These are phyloP conservation scores for Andrena bicolor DNA, from an alignment of 2,888 invertebrate species.

Conservation along the genomic window DNA sequence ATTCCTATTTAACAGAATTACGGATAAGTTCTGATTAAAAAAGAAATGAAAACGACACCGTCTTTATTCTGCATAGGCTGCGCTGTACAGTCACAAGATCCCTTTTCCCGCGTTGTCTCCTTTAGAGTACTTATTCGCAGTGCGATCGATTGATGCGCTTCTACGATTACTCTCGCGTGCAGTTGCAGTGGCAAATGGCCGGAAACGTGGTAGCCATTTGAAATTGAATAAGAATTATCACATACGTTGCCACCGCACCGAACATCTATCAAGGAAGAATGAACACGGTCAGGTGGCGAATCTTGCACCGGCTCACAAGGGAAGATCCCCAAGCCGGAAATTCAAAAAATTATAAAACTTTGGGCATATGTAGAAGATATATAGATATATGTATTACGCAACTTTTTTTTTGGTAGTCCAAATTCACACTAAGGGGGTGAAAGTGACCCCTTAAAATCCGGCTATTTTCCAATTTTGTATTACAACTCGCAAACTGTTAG, in stretches of 20 bases:
- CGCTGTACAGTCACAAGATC: too few relatives aligned
- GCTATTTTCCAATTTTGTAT: too few relatives aligned
- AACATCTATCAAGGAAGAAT: constrained; percentile 63
- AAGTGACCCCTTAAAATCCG: too few relatives aligned
- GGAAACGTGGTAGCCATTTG: constrained; percentile 22
- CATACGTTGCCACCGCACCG: constrained; percentile 66
- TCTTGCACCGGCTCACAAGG: too few relatives aligned
- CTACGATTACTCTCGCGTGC: background rate
- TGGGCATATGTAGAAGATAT: too few relatives aligned
- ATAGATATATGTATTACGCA: too few relatives aligned
- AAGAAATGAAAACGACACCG: background rate
- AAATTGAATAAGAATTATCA: constrained; percentile 75
- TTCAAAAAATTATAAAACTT: too few relatives aligned
- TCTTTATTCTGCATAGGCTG: background rate
- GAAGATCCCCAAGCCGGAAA: too few relatives aligned
- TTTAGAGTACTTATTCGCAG: background rate
- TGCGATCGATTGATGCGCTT: background rate
- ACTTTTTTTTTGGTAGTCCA: too few relatives aligned
- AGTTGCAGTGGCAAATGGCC: background rate
- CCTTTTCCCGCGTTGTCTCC: background rate
- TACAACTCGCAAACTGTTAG: too few relatives aligned
- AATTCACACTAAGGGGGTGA: too few relatives aligned
- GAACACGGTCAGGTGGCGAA: background rate
- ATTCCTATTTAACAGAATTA: constrained; percentile 51
- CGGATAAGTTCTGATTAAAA: constrained; percentile 51